phyloP scores from a whole-genome alignment of 2,113 vertebrate genomes.

The Corapipo altera region DNA sequence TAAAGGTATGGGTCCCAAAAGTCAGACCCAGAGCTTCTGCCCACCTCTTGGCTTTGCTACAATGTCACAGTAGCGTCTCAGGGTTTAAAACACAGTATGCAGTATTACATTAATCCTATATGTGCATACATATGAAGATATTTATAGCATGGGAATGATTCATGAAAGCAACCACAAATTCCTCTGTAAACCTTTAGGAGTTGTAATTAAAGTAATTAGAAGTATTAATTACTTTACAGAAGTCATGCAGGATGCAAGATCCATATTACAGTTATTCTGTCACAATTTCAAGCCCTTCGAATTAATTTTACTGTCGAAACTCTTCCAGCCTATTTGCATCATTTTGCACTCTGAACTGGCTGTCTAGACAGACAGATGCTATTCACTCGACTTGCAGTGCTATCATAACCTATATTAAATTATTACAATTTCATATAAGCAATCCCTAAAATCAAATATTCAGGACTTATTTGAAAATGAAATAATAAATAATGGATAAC shows the following conservation, averaged over 20 bases:
- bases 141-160: conserved; percentile 35
- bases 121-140: conserved; percentile 1
- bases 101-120: not conserved
- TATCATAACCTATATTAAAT: not conserved
- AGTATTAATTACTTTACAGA: conserved; percentile 29
- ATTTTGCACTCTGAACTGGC: not conserved
- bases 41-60: not conserved
- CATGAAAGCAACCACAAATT: conserved; percentile 42
- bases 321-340: not conserved
- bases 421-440: not conserved
- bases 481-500: not conserved
- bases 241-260: not conserved
- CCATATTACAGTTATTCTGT: conserved; percentile 11
- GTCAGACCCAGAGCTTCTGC: not conserved
- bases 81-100: not conserved
- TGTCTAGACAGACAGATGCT: not conserved
- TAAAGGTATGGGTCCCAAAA: not conserved
- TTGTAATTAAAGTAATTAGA: conserved; percentile 24
- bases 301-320: not conserved
- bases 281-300: not conserved
- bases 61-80: not conserved
- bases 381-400: not conserved
- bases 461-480: not conserved
- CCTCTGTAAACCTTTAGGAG: not conserved
- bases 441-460: not conserved